These are phyloP conservation scores for Gymnothorax reevesii DNA, from an alignment of 2,797 vertebrate genomes.

Conservation along the genomic window DNA sequence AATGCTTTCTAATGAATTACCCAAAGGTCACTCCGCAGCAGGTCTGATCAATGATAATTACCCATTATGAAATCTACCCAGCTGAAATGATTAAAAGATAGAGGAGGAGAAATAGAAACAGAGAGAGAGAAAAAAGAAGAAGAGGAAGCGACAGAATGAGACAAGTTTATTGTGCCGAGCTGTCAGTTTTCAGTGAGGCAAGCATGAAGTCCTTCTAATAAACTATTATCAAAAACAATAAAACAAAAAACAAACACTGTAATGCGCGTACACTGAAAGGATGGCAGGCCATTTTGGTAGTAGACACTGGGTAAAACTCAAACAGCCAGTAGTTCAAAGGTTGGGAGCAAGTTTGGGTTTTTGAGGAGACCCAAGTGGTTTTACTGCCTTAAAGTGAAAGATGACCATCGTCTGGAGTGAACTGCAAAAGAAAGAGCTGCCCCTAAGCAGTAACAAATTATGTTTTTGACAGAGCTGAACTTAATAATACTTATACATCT, in stretches of 20 bases:
- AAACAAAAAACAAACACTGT: not conserved
- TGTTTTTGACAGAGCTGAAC: too few relatives aligned
- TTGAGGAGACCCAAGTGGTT: constrained; percentile 53
- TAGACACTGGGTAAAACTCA: constrained; percentile 52
- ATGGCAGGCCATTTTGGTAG: not conserved
- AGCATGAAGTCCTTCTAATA: constrained; percentile 34
- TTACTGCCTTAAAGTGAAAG: constrained; percentile 51
- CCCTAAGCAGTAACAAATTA: too few relatives aligned
- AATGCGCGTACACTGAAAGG: not conserved
- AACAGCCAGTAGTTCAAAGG: constrained; percentile 36
- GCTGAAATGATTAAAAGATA: not conserved
- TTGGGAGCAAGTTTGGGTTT: constrained; percentile 51
- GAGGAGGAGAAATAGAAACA: not conserved
- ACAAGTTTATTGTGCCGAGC: not conserved
- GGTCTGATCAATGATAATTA: not conserved
- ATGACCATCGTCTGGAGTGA: too few relatives aligned
- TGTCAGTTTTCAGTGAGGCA: not conserved
- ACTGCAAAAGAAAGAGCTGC: too few relatives aligned
- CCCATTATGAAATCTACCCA: not conserved
- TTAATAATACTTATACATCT: too few relatives aligned
- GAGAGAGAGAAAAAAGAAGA: constrained; percentile 7
- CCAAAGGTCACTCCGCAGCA: not conserved
- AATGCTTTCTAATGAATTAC: not conserved
- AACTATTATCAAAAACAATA: not conserved
- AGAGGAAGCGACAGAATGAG: not conserved